phyloP scores from a whole-genome alignment of 2,113 vertebrate species.

The Hippocampus guttulatus region DNA sequence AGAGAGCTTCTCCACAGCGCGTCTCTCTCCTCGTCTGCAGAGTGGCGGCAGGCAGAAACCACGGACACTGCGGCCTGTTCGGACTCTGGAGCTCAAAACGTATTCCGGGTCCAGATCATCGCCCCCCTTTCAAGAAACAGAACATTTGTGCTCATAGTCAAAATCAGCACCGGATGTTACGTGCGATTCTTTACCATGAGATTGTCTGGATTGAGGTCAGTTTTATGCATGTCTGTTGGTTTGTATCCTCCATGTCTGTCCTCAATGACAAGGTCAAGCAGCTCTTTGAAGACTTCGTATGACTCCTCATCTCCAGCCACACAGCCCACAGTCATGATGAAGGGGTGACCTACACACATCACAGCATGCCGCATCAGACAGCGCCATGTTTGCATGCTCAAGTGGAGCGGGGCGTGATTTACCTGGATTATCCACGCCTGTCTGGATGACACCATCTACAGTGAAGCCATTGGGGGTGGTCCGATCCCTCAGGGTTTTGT shows the following conservation, averaged over 20 bases:
- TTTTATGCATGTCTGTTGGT: constrained; percentile 9
- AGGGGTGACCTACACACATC: neutral
- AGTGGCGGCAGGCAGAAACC: constrained; percentile 9
- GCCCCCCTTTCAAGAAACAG: neutral
- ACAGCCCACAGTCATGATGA: constrained; percentile 7
- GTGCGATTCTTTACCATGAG: neutral
- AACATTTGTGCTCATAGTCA: neutral
- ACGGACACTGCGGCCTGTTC: constrained; percentile 1
- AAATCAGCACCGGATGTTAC: neutral
- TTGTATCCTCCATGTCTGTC: constrained; percentile 10
- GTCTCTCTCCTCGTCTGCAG: constrained; percentile 7
- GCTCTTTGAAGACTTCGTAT: constrained; percentile 7
- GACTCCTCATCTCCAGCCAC: constrained; percentile 7
- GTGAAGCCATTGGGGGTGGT: constrained; percentile 8
- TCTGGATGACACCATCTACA: constrained; percentile 4
- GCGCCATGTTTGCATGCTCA: neutral
- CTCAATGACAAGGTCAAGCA: constrained; percentile 5
- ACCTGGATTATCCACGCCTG: constrained; percentile 9
- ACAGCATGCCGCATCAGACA: neutral
- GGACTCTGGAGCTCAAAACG: constrained; percentile 2
- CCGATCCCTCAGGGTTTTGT: constrained; percentile 4
- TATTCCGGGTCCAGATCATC: constrained; percentile 6
- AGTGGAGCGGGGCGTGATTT: neutral
- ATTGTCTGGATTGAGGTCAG: constrained; percentile 8
- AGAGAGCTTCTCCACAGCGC: constrained; percentile 1